Evolutionary conservation across 2,113 vertebrate genomes (phyloP).

Genomic region (Aix galericulata): DNA sequence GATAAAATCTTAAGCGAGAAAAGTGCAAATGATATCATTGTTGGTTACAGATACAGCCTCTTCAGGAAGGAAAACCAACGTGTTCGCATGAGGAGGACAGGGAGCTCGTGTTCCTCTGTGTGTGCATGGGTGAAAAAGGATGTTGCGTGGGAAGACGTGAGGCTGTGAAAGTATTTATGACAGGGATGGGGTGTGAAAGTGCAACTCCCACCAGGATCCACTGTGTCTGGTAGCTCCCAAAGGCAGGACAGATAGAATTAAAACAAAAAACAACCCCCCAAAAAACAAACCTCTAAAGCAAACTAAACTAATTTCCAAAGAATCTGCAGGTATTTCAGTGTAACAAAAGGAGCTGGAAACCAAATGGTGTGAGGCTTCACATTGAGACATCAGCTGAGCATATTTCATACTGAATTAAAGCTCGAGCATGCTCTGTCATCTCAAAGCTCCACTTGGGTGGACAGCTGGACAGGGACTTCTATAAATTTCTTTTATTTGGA

Average conservation of each 20-base stretch:
- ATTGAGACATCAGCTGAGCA: not conserved
- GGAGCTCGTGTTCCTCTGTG: not conserved
- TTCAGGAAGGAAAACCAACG: not conserved
- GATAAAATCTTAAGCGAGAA: slow-evolving; percentile 31
- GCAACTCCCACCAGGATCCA: not conserved
- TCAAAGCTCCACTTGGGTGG: not conserved
- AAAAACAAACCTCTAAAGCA: not conserved
- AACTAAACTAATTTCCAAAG: not conserved
- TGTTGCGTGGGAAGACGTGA: not conserved
- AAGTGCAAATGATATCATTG: not conserved
- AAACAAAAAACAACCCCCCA: not conserved
- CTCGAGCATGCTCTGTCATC: not conserved
- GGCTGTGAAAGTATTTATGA: not conserved
- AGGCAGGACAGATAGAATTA: not conserved
- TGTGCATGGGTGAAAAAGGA: not conserved
- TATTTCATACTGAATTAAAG: not conserved
- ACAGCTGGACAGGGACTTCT: not conserved
- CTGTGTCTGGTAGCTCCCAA: not conserved
- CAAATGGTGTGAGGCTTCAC: not conserved
- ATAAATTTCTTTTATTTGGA: not conserved
- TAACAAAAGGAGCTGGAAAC: not conserved
- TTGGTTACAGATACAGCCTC: not conserved
- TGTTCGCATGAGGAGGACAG: not conserved
- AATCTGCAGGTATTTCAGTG: not conserved
- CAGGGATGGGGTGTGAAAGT: not conserved